phyloP scores from a whole-genome alignment of 2,113 vertebrate species.

The Motacilla alba region DNA sequence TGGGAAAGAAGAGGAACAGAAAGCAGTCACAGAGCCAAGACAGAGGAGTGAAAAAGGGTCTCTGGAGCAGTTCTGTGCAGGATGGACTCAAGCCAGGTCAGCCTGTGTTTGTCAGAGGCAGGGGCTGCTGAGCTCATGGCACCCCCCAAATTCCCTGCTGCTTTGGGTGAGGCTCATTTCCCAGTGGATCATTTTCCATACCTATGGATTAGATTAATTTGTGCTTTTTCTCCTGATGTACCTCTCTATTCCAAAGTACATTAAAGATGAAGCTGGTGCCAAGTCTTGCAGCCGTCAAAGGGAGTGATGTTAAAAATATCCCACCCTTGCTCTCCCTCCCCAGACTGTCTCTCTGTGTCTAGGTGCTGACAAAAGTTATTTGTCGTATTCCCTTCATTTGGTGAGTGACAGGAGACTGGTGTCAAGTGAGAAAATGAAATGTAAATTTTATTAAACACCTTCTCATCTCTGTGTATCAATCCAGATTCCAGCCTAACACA shows the following conservation, averaged over 20 bases:
- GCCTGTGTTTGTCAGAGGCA: not conserved
- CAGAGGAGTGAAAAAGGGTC: not conserved
- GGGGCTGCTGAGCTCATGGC: not conserved
- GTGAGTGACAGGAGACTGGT: conserved; percentile 84
- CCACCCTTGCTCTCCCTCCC: conserved; percentile 37
- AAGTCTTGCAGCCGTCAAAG: not conserved
- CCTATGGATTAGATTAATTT: not conserved
- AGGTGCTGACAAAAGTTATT: conserved; percentile 78
- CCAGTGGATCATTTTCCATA: not conserved
- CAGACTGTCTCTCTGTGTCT: conserved; percentile 26
- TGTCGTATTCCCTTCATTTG: conserved; percentile 68
- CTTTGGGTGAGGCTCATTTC: not conserved
- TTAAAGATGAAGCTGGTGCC: not conserved
- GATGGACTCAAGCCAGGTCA: not conserved
- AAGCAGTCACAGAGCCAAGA: not conserved
- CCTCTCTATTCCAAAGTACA: not conserved
- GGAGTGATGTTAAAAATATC: conserved; percentile 20
- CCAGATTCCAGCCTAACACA: conserved; percentile 84
- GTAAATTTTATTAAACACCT: conserved; percentile 89
- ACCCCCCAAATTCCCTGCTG: not conserved
- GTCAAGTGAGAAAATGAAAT: conserved; percentile 88
- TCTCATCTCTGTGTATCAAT: conserved; percentile 86
- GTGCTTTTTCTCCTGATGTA: not conserved
- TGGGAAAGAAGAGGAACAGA: not conserved
- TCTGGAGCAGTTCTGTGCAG: not conserved